phyloP scores from a whole-genome alignment of 2,888 invertebrate genomes.

The Sarcophaga subvicina region DNA sequence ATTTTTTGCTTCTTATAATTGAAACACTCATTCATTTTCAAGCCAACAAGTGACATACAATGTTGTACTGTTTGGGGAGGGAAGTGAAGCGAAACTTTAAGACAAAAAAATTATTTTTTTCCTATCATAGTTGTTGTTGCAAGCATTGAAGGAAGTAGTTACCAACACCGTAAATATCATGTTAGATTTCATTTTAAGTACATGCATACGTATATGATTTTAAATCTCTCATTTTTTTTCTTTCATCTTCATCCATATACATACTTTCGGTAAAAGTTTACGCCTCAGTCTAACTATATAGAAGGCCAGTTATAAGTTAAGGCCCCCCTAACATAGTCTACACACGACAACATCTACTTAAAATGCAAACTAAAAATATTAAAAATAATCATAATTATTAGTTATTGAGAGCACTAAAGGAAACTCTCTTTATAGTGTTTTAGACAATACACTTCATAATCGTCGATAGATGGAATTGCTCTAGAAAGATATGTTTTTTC shows the following conservation, averaged over 20 bases:
- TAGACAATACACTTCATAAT: too few species aligned
- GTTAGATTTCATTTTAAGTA: constrained; percentile 56
- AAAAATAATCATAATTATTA: constrained; percentile 67
- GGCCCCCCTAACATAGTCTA: not conserved
- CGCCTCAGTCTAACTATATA: constrained; percentile 58
- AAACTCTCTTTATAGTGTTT: too few species aligned
- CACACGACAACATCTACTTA: constrained; percentile 28
- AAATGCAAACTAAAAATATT: constrained; percentile 40
- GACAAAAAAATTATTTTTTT: not conserved
- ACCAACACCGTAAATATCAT: constrained; percentile 61
- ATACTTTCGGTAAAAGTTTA: constrained; percentile 61
- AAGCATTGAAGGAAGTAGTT: constrained; percentile 63
- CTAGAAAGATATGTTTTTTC: too few species aligned
- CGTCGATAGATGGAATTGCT: too few species aligned
- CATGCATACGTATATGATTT: constrained; percentile 1
- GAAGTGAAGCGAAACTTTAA: constrained; percentile 67
- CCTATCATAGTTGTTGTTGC: constrained; percentile 8
- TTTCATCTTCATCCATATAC: constrained; percentile 22
- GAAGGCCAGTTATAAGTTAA: constrained; percentile 53
- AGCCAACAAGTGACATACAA: constrained; percentile 34
- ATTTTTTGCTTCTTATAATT: not conserved
- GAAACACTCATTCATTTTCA: not conserved
- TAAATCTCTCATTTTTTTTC: not conserved
- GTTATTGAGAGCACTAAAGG: not conserved
- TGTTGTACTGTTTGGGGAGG: constrained; percentile 56